Percentiles rank a stretch among this genome's conserved stretches.
Conservation (phyloP, 2,888 invertebrate species). For the Salpingus planirostris region DNA sequence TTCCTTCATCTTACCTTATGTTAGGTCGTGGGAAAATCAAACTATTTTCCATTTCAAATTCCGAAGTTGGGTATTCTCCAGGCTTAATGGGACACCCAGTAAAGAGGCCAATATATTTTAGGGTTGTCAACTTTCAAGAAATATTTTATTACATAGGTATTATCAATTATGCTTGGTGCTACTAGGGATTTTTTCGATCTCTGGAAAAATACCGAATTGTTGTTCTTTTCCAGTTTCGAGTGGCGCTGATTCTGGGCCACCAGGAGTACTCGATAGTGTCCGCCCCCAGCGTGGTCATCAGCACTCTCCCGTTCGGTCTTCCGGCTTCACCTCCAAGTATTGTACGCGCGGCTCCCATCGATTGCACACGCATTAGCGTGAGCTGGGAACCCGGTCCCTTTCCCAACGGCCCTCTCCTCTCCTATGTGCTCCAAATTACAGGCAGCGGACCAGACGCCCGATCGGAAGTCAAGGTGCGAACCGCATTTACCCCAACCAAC, state of each 20-base stretch:
- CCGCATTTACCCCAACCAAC: no score
- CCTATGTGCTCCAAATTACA: slow-evolving; percentile 69
- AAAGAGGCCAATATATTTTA: no score
- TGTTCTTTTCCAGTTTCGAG: slow-evolving; percentile 62
- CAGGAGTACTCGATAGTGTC: slow-evolving; percentile 54
- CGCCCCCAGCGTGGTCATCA: slow-evolving; percentile 65
- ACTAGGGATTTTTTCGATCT: no score
- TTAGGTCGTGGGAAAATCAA: no score
- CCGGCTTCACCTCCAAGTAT: slow-evolving; percentile 70
- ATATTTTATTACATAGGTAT: neutral
- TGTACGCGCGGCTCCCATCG: slow-evolving; percentile 68
- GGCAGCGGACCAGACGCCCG: slow-evolving; percentile 31
- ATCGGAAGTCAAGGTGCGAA: slow-evolving; percentile 42
- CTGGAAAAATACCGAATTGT: neutral
- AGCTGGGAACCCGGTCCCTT: slow-evolving; percentile 84
- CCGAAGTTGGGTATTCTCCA: no score
- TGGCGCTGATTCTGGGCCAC: slow-evolving; percentile 68
- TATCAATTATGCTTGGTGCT: neutral
- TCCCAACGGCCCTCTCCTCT: slow-evolving; percentile 79
- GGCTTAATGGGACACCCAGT: no score
- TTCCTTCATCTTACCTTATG: no score
- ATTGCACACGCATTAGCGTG: slow-evolving; percentile 74
- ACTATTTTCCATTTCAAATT: no score
- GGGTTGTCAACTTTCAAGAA: no score
- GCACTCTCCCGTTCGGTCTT: slow-evolving; percentile 62